Percentiles rank a stretch among this genome's conserved stretches.
phyloP scores from a whole-genome alignment of 2,797 vertebrate species.

The Leucoraja ocellata region DNA sequence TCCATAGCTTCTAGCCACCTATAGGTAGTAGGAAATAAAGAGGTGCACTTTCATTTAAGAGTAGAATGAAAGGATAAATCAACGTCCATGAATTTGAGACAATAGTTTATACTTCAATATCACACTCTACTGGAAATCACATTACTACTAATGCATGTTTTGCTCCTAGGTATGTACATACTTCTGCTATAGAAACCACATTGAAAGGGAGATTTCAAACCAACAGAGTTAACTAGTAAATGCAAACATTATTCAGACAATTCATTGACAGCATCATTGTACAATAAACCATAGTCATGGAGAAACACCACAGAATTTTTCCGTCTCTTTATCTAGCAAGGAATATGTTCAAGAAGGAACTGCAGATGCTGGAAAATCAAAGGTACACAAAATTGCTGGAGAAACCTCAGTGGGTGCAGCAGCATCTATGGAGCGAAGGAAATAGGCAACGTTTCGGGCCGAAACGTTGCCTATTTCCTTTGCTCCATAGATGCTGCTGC shows the following conservation, averaged over 20 bases:
- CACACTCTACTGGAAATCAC: not conserved
- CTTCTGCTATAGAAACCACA: not conserved
- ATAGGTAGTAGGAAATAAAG: slow-evolving; percentile 40
- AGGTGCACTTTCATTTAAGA: not conserved
- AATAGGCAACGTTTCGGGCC: too few species aligned
- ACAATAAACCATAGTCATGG: not conserved
- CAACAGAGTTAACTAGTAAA: not conserved
- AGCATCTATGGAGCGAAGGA: too few species aligned
- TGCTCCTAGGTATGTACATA: not conserved
- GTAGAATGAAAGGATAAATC: not conserved
- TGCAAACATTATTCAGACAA: not conserved
- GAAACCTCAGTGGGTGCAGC: too few species aligned
- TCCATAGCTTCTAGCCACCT: slow-evolving; percentile 84
- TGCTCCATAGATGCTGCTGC: too few species aligned
- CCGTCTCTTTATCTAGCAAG: too few species aligned
- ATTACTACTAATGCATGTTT: not conserved
- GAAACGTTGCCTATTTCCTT: too few species aligned
- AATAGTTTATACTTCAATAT: not conserved
- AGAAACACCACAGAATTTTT: not conserved
- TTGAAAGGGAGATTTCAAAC: not conserved
- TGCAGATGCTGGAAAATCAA: too few species aligned
- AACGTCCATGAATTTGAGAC: not conserved
- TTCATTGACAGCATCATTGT: not conserved
- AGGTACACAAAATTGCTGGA: too few species aligned
- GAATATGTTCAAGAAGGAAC: too few species aligned